Conservation (phyloP, 2,797 vertebrate species). For the Brotogeris chrysoptera region DNA sequence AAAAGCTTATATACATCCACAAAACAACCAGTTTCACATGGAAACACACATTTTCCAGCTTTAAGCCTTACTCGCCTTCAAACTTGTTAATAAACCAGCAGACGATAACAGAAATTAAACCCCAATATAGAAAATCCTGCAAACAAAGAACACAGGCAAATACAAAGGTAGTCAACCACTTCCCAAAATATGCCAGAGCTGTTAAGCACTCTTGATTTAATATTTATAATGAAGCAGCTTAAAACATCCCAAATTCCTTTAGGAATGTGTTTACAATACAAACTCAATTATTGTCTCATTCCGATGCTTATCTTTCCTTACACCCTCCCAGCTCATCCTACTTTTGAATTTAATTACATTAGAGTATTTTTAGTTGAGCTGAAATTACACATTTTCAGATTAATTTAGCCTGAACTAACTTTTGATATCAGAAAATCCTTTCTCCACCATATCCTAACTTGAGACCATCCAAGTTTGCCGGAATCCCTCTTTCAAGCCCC, state of each 20-base stretch:
- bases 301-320: background rate
- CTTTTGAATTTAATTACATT: conserved; percentile 53
- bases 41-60: background rate
- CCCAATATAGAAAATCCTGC: conserved; percentile 5
- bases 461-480: background rate
- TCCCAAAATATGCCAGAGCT: background rate
- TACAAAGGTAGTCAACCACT: background rate
- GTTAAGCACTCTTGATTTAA: background rate
- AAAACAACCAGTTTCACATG: background rate
- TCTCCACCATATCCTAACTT: background rate
- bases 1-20: background rate
- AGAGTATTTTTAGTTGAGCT: conserved; percentile 32
- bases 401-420: conserved; percentile 21
- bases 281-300: conserved; percentile 32
- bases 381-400: conserved; percentile 53
- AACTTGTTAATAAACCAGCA: background rate
- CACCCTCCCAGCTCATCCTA: conserved; percentile 10
- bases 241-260: background rate
- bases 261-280: conserved; percentile 29
- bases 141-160: conserved; percentile 5
- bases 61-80: background rate
- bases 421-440: background rate
- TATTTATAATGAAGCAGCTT: conserved; percentile 12
- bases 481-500: background rate
- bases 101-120: background rate